Percentiles rank a stretch among this genome's conserved stretches.
phyloP scores from a whole-genome alignment of 2,113 vertebrate genomes.

The Hiodon tergisus region DNA sequence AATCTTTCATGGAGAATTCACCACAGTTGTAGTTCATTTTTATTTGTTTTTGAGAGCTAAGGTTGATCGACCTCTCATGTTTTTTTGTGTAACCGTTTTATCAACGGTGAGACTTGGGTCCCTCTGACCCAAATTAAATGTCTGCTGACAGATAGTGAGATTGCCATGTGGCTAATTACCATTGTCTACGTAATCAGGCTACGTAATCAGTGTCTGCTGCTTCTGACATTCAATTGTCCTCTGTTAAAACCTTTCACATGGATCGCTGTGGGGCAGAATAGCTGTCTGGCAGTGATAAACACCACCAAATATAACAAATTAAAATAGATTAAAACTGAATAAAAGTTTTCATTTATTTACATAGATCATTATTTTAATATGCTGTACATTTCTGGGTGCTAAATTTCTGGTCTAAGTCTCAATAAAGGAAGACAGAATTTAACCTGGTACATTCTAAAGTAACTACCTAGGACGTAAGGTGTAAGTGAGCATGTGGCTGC shows the following conservation, averaged over 20 bases:
- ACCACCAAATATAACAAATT: not conserved
- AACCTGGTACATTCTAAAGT: too few species aligned
- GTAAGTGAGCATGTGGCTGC: too few species aligned
- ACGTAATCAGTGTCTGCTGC: slow-evolving; percentile 52
- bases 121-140: slow-evolving; percentile 46
- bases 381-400: too few species aligned
- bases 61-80: not conserved
- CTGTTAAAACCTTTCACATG: slow-evolving; percentile 47
- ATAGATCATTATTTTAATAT: too few species aligned
- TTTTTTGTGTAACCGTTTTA: slow-evolving; percentile 20
- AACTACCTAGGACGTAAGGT: too few species aligned
- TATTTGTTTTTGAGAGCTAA: not conserved
- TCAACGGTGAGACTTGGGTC: slow-evolving; percentile 27
- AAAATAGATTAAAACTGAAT: too few species aligned
- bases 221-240: slow-evolving; percentile 39
- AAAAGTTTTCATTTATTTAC: too few species aligned
- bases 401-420: too few species aligned
- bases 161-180: slow-evolving; percentile 44
- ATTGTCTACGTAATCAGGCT: slow-evolving; percentile 48
- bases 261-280: slow-evolving; percentile 42
- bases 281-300: slow-evolving; percentile 36
- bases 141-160: slow-evolving; percentile 29
- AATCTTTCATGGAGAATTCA: too few species aligned
- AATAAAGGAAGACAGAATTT: too few species aligned
- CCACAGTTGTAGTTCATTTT: not conserved